Conservation (phyloP, 2,113 vertebrate species). For the Corythornis vintsioides region DNA sequence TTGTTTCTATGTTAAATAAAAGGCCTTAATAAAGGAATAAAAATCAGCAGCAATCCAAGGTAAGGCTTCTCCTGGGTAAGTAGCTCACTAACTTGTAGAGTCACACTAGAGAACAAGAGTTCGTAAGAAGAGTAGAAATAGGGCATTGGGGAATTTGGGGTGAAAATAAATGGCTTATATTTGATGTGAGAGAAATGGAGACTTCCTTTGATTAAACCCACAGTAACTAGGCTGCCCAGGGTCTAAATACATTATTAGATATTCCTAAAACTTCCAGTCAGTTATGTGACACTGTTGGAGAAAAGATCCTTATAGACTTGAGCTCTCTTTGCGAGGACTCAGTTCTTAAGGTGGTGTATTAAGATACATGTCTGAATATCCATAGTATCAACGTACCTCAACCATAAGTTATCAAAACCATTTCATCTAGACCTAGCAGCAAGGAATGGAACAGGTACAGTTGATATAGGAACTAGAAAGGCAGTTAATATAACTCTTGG, state of each 20-base stretch:
- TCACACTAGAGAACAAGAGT: not conserved
- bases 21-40: not conserved
- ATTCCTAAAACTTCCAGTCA: not conserved
- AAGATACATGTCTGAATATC: not conserved
- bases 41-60: not conserved
- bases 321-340: not conserved
- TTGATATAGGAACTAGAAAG: not conserved
- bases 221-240: not conserved
- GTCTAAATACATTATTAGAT: not conserved
- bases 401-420: not conserved
- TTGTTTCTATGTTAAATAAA: conserved; percentile 19
- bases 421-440: not conserved
- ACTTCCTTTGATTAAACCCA: not conserved
- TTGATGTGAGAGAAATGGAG: not conserved
- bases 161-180: conserved; percentile 10
- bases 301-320: not conserved
- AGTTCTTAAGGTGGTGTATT: not conserved
- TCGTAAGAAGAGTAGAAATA: not conserved
- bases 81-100: not conserved
- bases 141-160: not conserved
- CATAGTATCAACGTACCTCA: not conserved
- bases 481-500: not conserved
- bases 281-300: not conserved
- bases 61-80: not conserved
- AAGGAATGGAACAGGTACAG: not conserved